These are phyloP conservation scores for Lamprotornis superbus DNA, from an alignment of 2,113 vertebrate genomes.

Conservation along the genomic window DNA sequence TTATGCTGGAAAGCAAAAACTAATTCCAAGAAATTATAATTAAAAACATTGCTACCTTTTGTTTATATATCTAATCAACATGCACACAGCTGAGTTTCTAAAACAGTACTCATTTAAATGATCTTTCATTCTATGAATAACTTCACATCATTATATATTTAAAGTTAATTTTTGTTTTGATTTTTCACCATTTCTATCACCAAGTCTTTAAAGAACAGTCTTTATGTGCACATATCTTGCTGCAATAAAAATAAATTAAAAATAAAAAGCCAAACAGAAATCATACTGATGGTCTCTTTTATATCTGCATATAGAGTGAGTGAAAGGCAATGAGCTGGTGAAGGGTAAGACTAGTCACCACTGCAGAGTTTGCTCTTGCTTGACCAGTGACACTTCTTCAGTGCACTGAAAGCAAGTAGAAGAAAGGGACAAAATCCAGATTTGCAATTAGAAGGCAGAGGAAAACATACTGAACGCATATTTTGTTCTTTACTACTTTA, in stretches of 20 bases:
- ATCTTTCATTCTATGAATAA: background rate
- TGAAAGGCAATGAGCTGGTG: background rate
- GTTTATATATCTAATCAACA: constrained; percentile 26
- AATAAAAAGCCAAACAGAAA: background rate
- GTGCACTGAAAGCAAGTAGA: background rate
- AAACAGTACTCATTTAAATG: background rate
- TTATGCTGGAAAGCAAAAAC: background rate
- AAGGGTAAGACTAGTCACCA: background rate
- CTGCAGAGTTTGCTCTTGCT: background rate
- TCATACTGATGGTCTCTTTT: background rate
- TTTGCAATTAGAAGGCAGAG: background rate
- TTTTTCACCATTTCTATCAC: background rate
- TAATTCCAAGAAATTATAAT: background rate
- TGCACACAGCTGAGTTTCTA: background rate
- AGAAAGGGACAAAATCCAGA: background rate
- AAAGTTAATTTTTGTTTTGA: background rate
- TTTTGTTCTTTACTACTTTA: background rate
- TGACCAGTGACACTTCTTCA: background rate
- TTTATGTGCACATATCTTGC: background rate
- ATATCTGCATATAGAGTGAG: background rate
- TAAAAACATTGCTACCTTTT: background rate
- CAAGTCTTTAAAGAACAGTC: background rate
- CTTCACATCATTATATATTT: background rate
- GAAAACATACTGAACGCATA: background rate
- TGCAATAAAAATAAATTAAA: background rate